phyloP scores from a whole-genome alignment of 2,113 vertebrate species.

The Hydrolagus affinis region DNA sequence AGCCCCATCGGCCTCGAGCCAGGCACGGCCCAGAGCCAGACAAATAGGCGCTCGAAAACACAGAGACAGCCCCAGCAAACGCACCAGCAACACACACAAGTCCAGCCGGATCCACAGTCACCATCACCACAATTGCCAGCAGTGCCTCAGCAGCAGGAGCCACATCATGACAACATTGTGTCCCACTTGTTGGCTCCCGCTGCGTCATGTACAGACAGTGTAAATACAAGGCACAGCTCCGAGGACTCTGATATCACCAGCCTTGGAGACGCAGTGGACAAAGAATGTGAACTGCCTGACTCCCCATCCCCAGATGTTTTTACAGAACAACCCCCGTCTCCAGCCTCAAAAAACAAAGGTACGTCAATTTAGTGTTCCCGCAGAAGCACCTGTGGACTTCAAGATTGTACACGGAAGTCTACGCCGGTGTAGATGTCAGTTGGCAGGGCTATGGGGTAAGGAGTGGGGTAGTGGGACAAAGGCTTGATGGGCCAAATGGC shows the following conservation, averaged over 20 bases:
- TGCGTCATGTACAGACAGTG: conserved; percentile 43
- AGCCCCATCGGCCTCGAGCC: conserved; percentile 54
- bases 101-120: conserved; percentile 56
- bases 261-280: conserved; percentile 90
- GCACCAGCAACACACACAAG: conserved; percentile 48
- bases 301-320: conserved; percentile 62
- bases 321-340: conserved; percentile 72
- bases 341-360: conserved; percentile 81
- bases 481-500: no score
- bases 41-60: conserved; percentile 63
- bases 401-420: not conserved
- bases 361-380: conserved; percentile 33
- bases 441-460: not conserved
- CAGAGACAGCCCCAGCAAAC: conserved; percentile 51
- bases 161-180: conserved; percentile 48
- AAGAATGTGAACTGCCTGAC: conserved; percentile 82
- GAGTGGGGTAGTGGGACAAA: no score
- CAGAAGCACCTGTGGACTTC: no score
- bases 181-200: conserved; percentile 42
- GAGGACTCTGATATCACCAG: conserved; percentile 79
- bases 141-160: conserved; percentile 54
- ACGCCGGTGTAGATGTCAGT: not conserved
- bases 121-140: conserved; percentile 44
- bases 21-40: conserved; percentile 52
- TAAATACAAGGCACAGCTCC: conserved; percentile 58